phyloP scores from a whole-genome alignment of 1,140 invertebrate genomes.

The Apis cerana region DNA sequence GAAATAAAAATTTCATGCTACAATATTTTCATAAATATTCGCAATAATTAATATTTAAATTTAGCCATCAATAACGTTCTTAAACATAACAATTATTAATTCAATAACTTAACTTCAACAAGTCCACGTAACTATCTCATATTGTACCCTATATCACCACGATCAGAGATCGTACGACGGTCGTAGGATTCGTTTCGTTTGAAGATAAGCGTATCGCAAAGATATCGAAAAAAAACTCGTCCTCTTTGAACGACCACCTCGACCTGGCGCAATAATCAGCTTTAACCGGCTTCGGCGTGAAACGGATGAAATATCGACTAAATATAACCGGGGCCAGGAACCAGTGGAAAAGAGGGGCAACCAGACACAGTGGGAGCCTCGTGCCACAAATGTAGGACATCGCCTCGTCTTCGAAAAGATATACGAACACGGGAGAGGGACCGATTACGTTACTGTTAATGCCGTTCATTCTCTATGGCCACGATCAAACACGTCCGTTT shows the following conservation, averaged over 20 bases:
- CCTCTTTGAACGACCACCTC: conserved; percentile 42
- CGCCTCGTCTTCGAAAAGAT: conserved; percentile 68
- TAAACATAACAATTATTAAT: no score
- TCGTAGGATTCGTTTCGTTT: not conserved
- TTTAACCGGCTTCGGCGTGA: conserved; percentile 69
- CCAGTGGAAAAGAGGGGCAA: conserved; percentile 60
- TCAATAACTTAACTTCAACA: no score
- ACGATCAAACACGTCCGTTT: conserved; percentile 29
- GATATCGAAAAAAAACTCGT: conserved; percentile 41
- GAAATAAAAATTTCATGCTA: no score
- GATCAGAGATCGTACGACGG: not conserved
- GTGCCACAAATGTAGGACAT: conserved; percentile 74
- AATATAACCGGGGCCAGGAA: conserved; percentile 72
- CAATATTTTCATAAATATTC: no score
- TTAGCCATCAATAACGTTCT: no score
- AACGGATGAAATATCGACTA: conserved; percentile 75
- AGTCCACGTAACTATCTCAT: no score
- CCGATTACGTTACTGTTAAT: conserved; percentile 45
- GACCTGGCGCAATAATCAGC: conserved; percentile 68
- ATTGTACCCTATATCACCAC: not conserved
- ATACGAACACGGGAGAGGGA: conserved; percentile 44
- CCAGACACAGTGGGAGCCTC: conserved; percentile 53
- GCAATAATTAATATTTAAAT: no score
- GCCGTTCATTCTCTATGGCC: conserved; percentile 35
- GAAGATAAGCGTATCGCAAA: not conserved